A percentile compares a stretch with the other conserved stretches of the same genome.
Conservation (phyloP, 2,113 vertebrate genomes). For the Notarius lentiginosus region DNA sequence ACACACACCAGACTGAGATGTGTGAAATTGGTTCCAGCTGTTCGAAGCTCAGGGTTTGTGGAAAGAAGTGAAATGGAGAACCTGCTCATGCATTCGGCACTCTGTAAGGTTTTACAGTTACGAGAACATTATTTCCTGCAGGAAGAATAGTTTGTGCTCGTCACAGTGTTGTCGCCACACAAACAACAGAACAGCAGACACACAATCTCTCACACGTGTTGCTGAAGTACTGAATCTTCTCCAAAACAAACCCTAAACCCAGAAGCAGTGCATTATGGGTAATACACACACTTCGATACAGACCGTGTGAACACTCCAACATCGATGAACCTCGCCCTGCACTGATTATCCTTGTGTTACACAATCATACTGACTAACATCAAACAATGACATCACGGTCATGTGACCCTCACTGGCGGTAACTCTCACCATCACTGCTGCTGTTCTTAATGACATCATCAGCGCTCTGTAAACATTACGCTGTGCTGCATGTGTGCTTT, state of each 20-base stretch:
- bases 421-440: background rate
- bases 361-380: background rate
- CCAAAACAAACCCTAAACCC: background rate
- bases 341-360: background rate
- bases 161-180: background rate
- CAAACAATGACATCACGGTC: background rate
- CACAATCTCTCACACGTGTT: background rate
- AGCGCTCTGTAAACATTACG: background rate
- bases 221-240: background rate
- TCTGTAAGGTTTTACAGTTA: background rate
- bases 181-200: background rate
- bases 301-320: background rate
- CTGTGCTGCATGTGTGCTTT: background rate
- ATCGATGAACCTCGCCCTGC: background rate
- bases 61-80: background rate
- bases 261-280: background rate
- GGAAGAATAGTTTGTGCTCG: background rate
- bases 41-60: background rate
- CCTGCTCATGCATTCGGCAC: background rate
- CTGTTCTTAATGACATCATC: background rate
- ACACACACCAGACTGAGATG: background rate
- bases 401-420: background rate
- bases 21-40: constrained; percentile 6
- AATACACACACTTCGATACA: background rate
- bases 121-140: background rate